Conservation (phyloP, 2,113 vertebrate genomes). For the Elephantulus edwardii region DNA sequence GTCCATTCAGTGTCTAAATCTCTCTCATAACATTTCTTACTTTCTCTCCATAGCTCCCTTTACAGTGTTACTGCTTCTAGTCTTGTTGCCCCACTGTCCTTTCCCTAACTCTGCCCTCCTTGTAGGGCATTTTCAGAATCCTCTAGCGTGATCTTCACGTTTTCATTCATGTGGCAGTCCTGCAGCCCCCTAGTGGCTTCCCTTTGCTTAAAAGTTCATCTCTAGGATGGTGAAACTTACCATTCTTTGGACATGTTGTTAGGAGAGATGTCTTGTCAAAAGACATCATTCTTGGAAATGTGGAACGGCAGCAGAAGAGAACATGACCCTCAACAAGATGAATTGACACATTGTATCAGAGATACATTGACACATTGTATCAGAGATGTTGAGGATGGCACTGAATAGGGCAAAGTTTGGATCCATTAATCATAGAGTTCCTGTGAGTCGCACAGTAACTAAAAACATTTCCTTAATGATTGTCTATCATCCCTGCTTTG, state of each 20-base stretch:
- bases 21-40: constrained; percentile 27
- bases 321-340: too few species aligned
- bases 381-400: too few species aligned
- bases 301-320: too few species aligned
- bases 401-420: too few species aligned
- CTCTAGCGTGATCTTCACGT: not conserved
- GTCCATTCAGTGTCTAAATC: constrained; percentile 13
- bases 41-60: constrained; percentile 22
- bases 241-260: too few species aligned
- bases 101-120: not conserved
- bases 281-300: too few species aligned
- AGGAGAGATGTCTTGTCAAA: too few species aligned
- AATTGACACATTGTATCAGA: too few species aligned
- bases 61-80: not conserved
- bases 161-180: not conserved
- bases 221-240: too few species aligned
- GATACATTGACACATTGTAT: too few species aligned
- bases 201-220: not conserved
- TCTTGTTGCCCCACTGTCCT: not conserved
- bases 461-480: constrained; percentile 24
- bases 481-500: not conserved
- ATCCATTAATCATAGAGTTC: too few species aligned
- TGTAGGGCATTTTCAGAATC: not conserved
- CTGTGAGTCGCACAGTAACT: too few species aligned
- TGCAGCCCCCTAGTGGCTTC: not conserved